Evolutionary conservation across 2,888 invertebrate species (phyloP).

Genomic region (Tethea ocularis): DNA sequence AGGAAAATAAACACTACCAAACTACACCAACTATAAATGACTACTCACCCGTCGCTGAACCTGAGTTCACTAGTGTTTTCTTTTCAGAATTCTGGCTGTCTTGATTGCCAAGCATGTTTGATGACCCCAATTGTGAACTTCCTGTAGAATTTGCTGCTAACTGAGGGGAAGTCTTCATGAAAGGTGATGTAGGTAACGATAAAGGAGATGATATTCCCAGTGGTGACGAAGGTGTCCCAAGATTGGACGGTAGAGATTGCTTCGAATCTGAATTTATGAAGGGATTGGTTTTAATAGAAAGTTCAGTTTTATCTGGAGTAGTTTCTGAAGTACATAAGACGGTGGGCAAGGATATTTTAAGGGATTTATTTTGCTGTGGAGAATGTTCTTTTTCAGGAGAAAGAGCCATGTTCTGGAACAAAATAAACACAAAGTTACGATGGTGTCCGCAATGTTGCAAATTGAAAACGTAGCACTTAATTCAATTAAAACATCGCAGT

Average conservation of each 20-base stretch:
- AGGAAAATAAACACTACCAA: conserved; percentile 16
- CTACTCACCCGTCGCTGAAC: conserved; percentile 75
- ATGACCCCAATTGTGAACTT: conserved; percentile 36
- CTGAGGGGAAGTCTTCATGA: conserved; percentile 53
- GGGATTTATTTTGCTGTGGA: conserved; percentile 48
- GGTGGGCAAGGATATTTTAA: conserved; percentile 67
- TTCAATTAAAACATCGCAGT: conserved; percentile 1
- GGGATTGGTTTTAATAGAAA: conserved; percentile 43
- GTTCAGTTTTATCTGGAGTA: conserved; percentile 40
- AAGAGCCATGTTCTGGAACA: conserved; percentile 68
- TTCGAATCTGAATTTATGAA: conserved; percentile 70
- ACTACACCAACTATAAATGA: conserved; percentile 16
- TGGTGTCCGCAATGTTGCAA: conserved; percentile 4
- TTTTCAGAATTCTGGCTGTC: conserved; percentile 41
- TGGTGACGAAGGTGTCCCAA: conserved; percentile 72
- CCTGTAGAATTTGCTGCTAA: conserved; percentile 53
- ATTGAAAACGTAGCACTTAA: neutral
- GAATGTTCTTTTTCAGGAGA: conserved; percentile 49
- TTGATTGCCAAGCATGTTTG: conserved; percentile 17
- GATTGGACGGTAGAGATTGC: conserved; percentile 66
- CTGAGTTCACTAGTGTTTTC: conserved; percentile 47
- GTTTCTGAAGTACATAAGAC: conserved; percentile 66
- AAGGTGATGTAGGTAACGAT: conserved; percentile 69
- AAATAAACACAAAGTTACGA: conserved; percentile 24
- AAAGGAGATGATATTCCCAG: conserved; percentile 54